Evolutionary conservation across 30 jellyfish, hydroid and myxozoan species (phyloP), one percentile per base, ranked within the genome.

Genomic region (Morbakka virulenta): DNA sequence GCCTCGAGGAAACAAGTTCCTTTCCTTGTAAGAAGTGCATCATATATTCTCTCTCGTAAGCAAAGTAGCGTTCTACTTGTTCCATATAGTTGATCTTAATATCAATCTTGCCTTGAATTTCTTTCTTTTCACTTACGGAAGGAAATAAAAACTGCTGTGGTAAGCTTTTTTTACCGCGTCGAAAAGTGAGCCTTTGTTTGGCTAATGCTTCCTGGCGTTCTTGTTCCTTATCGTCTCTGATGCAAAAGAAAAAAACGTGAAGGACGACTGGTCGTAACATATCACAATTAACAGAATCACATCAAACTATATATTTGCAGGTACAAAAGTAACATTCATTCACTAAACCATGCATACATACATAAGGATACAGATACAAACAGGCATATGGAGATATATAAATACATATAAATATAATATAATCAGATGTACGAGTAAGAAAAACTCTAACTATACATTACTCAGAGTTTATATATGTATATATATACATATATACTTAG

Each of bases 141-240:
- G 85, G 94, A 48, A 82, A 82, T 0, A 71, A 2, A 9, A 17
- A 35, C 25, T 32, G 61, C 33, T 82, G 86, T 3, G 50, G 13
- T 22, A 21, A 53, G n/a, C 48, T 14, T 32, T 63, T 82, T 21
- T 69, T 80, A 4, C 86, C 94, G 48, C 62, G 78, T 30, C 86
- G 76, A 26, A 64, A 64, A 52, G 79, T 41, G 41, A 91, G 67
- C 21, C 98, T 85, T 48, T 80, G 75, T 35, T 48, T 79, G 2
- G 98, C 98, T 13, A 91, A 90, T 31, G 64, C 77, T 68, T 91
- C 96, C 48, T 91, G 96, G 27, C 95, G 83, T 50, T 11, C 67
- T 51, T 79, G 89, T 51, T 79, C 96, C 32, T 72, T 85, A 35
- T 61, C 74, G 62, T 76, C 41, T n/a, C 98, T 91, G 24, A 78